Conservation (phyloP, 2,797 vertebrate genomes). For the Neoniphon sammara region DNA sequence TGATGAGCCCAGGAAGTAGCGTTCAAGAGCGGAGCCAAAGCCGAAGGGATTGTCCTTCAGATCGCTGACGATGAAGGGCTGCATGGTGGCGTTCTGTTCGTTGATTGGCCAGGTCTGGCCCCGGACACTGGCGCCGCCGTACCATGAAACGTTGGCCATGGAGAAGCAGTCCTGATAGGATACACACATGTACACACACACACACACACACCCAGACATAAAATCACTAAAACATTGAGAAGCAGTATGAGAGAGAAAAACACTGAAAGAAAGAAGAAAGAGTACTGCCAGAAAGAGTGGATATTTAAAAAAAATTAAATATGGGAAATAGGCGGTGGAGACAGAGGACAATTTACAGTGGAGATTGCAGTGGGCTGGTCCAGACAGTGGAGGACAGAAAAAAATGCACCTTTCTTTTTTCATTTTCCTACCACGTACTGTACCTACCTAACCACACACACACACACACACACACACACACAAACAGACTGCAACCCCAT, state of each 20-base stretch:
- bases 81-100: conserved; percentile 79
- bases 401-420: too few relatives aligned
- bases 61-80: conserved; percentile 86
- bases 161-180: conserved; percentile 90
- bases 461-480: not conserved
- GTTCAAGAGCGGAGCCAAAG: conserved; percentile 89
- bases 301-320: not conserved
- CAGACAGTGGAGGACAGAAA: not conserved
- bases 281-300: too few relatives aligned
- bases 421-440: too few relatives aligned
- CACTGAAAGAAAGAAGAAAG: conserved; percentile 1
- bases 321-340: too few relatives aligned
- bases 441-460: not conserved
- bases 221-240: conserved; percentile 4
- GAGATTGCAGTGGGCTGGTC: too few relatives aligned
- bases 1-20: conserved; percentile 91
- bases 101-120: conserved; percentile 91
- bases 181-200: conserved; percentile 5
- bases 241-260: not conserved
- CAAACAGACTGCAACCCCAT: not conserved
- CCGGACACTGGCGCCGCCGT: conserved; percentile 85
- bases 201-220: not conserved
- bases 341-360: too few relatives aligned
- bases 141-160: conserved; percentile 93
- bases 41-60: conserved; percentile 81